Evolutionary conservation across 2,888 invertebrate genomes (phyloP), one percentile per base, ranked within the genome.

Genomic region (Machimus atricapillus): DNA sequence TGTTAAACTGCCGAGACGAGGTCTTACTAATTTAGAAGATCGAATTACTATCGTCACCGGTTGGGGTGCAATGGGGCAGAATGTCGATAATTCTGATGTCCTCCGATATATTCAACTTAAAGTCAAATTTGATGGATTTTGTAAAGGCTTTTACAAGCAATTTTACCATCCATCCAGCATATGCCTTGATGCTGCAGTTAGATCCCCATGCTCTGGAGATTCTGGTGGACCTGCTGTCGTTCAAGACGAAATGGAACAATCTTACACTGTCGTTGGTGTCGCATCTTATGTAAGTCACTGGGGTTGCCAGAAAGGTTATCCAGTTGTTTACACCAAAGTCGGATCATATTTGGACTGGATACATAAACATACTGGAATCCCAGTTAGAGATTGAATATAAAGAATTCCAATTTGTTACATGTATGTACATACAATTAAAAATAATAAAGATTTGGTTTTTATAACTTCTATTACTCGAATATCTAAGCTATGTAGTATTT

Each of bases 321-420:
- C 88, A 14, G 87, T 73, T 27, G 88, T 58, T 14, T 88, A 85
- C 31, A 87, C 88, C 9, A 85, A 85, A 7, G 74, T 88, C 5
- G 81, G 87, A 74, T 85, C 88, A 8, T 85, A 85, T 37, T 58
- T 88, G 74, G 40, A 82, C 8, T 88, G 88, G 88, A 88, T 88
- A 58, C 58, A 66, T 23, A 56, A 88, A 46, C 43, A 78, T 27
- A 87, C 87, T 46, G 86, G 78, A 40, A 87, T 87, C 56, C 52
- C 87, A 19, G 19, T 85, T 23, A 58, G 27, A 37, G 34, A 66
- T 37, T 40, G 66, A 81, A 34, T n/a, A 43, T 23, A 2, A 46
- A 34, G 0, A 23, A 23, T 9, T 23, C 16, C 0, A 12, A 31
- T 27, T 12, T 31, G 27, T 74, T 23, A 7, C 1, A 16, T 46